Conservation (phyloP, 2,888 invertebrate species). For the Clivina fossor region DNA sequence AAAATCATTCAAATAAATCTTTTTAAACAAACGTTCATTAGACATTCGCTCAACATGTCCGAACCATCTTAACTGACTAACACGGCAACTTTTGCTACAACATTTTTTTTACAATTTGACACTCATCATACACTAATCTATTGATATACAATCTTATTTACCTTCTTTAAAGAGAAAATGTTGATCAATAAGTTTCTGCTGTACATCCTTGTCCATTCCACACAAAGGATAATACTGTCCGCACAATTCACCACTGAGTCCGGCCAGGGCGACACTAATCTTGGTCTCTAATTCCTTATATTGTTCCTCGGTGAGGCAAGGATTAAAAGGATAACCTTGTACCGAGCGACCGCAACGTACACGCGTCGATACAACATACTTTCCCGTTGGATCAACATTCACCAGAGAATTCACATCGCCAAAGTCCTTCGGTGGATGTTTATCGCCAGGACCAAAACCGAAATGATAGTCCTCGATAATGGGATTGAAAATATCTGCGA, state of each 20-base stretch:
- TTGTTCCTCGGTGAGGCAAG: conserved; percentile 64
- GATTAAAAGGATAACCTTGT: conserved; percentile 67
- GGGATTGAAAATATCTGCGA: conserved; percentile 66
- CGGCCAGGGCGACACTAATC: conserved; percentile 49
- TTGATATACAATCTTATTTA: too few relatives aligned
- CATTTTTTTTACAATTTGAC: too few relatives aligned
- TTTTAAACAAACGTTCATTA: too few relatives aligned
- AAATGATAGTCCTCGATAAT: conserved; percentile 70
- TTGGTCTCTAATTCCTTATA: conserved; percentile 65
- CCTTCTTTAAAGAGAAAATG: conserved; percentile 98
- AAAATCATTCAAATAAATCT: too few relatives aligned
- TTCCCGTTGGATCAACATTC: conserved; percentile 62
- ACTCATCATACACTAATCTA: too few relatives aligned
- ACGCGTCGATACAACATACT: conserved; percentile 67
- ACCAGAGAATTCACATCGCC: conserved; percentile 58
- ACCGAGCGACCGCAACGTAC: conserved; percentile 66
- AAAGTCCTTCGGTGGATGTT: conserved; percentile 64
- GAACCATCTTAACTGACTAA: too few relatives aligned
- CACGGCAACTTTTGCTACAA: too few relatives aligned
- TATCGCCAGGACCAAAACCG: conserved; percentile 58
- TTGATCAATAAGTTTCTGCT: conserved; percentile 93
- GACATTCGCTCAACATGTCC: too few relatives aligned
- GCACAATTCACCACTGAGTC: conserved; percentile 72
- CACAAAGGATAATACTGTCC: conserved; percentile 91
- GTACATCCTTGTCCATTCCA: conserved; percentile 89